phyloP scores from a whole-genome alignment of 2,113 vertebrate species.

The Burhinus bistriatus region DNA sequence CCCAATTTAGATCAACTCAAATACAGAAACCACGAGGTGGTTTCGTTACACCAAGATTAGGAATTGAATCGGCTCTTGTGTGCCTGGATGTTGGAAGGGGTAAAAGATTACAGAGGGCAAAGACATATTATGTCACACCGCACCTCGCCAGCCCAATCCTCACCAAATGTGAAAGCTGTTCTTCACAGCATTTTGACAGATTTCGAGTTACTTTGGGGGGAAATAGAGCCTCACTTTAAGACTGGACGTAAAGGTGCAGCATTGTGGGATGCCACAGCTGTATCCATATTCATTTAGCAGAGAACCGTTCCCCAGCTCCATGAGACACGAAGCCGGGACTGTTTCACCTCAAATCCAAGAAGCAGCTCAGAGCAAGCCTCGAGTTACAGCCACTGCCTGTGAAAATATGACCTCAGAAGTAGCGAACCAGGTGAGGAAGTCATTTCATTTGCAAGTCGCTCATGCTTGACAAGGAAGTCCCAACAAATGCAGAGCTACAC shows the following conservation, averaged over 20 bases:
- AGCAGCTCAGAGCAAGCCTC: not conserved
- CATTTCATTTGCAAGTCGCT: not conserved
- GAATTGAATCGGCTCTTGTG: constrained; percentile 57
- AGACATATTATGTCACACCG: constrained; percentile 8
- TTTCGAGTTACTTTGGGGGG: not conserved
- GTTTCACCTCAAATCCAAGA: not conserved
- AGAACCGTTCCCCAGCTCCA: not conserved
- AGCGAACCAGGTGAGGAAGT: not conserved
- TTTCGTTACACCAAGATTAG: constrained; percentile 39
- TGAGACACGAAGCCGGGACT: not conserved
- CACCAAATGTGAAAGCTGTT: not conserved
- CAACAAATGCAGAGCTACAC: not conserved
- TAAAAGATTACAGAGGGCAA: constrained; percentile 12
- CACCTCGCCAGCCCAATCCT: not conserved
- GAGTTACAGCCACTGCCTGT: not conserved
- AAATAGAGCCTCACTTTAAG: not conserved
- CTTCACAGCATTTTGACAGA: not conserved
- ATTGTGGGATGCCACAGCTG: not conserved
- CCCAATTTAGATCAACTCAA: constrained; percentile 62
- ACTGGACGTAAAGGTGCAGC: not conserved
- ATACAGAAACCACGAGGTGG: constrained; percentile 39
- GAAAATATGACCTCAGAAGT: not conserved
- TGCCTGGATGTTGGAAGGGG: constrained; percentile 25
- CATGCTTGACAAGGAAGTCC: not conserved
- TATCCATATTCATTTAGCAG: not conserved